These are phyloP conservation scores for Entelurus aequoreus DNA, from an alignment of 2,113 vertebrate species.

Conservation along the genomic window DNA sequence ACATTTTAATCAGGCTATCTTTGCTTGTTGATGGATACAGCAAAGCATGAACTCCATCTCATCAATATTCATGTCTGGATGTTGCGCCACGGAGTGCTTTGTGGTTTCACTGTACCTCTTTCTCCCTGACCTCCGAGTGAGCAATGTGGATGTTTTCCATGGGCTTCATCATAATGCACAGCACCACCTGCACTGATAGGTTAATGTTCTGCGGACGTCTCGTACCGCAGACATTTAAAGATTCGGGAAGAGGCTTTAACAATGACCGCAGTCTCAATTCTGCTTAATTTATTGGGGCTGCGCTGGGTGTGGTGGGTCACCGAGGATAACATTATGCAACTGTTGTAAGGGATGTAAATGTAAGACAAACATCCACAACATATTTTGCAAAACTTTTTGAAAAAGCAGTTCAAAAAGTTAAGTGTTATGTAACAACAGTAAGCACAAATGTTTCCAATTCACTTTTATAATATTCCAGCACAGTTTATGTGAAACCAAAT, in stretches of 20 bases:
- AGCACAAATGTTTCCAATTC: conserved; percentile 2
- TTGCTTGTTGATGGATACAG: conserved; percentile 41
- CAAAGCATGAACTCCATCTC: conserved; percentile 36
- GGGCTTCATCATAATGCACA: conserved; percentile 58
- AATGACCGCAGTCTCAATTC: conserved; percentile 31
- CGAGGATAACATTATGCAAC: conserved; percentile 38
- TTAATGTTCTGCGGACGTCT: conserved; percentile 54
- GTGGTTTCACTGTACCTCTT: conserved; percentile 43
- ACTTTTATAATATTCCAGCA: too few relatives aligned
- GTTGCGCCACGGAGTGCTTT: conserved; percentile 26
- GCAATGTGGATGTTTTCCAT: conserved; percentile 45
- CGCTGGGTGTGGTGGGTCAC: conserved; percentile 32
- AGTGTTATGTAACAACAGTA: too few relatives aligned
- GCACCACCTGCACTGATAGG: conserved; percentile 46
- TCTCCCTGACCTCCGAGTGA: conserved; percentile 49
- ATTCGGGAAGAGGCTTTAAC: conserved; percentile 38
- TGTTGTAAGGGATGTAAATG: conserved; percentile 24
- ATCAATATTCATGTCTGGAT: conserved; percentile 57
- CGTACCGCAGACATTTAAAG: conserved; percentile 46
- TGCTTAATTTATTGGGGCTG: conserved; percentile 42
- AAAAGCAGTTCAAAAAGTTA: too few relatives aligned
- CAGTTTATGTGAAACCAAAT: too few relatives aligned
- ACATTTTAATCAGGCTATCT: conserved; percentile 51
- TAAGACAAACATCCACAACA: too few relatives aligned
- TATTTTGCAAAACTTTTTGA: too few relatives aligned